A percentile compares a stretch with the other conserved stretches of the same genome.
Evolutionary conservation across 2,797 vertebrate species (phyloP).

Genomic region (Taenioides sp.): DNA sequence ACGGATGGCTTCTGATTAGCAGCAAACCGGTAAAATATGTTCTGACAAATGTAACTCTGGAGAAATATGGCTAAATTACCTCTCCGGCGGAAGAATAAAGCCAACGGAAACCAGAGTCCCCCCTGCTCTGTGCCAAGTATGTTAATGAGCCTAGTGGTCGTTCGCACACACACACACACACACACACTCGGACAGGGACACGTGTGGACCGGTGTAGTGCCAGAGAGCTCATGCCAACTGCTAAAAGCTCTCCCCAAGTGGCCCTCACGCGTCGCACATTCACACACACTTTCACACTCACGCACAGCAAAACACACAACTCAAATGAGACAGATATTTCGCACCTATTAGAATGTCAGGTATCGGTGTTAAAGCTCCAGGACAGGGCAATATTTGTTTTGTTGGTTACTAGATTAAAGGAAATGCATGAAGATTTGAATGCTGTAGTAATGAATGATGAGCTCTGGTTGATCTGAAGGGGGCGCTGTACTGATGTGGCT

Average conservation of each 20-base stretch:
- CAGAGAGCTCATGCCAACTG: slow-evolving; percentile 67
- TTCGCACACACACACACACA: slow-evolving; percentile 24
- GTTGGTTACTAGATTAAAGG: background rate
- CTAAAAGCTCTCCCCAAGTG: slow-evolving; percentile 65
- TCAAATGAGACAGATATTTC: background rate
- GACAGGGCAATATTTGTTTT: background rate
- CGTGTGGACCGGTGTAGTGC: slow-evolving; percentile 64
- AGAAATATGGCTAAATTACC: slow-evolving; percentile 10
- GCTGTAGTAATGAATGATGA: too few species aligned
- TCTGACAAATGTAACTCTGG: slow-evolving; percentile 9
- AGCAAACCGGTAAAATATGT: slow-evolving; percentile 3
- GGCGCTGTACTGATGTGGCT: too few species aligned
- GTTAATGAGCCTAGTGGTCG: slow-evolving; percentile 68
- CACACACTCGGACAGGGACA: slow-evolving; percentile 19
- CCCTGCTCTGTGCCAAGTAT: slow-evolving; percentile 61
- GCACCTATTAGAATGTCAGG: background rate
- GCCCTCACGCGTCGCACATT: slow-evolving; percentile 40
- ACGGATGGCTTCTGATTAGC: slow-evolving; percentile 3
- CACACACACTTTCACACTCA: slow-evolving; percentile 53
- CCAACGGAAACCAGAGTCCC: slow-evolving; percentile 19
- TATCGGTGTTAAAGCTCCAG: background rate
- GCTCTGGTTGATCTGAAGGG: too few species aligned
- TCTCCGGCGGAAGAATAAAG: background rate
- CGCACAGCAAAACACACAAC: slow-evolving; percentile 32
- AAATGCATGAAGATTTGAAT: too few species aligned